Evolutionary conservation across 2,113 vertebrate genomes (phyloP).

Genomic region (Calonectris borealis): DNA sequence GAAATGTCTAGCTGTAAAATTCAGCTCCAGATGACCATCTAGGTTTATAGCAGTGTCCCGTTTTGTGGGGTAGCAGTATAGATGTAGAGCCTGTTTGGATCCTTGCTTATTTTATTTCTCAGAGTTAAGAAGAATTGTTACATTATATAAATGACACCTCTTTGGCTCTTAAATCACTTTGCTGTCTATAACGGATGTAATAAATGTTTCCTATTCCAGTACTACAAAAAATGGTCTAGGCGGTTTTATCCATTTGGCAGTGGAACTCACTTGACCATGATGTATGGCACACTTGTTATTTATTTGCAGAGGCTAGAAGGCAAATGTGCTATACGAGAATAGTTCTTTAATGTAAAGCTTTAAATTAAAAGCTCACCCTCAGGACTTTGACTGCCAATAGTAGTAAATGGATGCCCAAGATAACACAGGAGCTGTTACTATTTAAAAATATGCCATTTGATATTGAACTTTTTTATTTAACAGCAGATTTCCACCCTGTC

Average conservation of each 20-base stretch:
- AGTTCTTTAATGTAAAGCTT: constrained; percentile 65
- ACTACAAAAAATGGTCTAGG: not conserved
- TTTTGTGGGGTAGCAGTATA: not conserved
- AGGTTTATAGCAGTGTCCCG: not conserved
- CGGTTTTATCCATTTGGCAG: not conserved
- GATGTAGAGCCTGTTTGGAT: not conserved
- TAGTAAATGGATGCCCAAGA: constrained; percentile 46
- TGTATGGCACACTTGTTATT: constrained; percentile 46
- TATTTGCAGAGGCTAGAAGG: constrained; percentile 65
- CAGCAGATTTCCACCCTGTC: not conserved
- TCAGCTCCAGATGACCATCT: not conserved
- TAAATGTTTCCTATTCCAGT: constrained; percentile 29
- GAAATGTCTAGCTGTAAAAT: not conserved
- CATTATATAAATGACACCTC: constrained; percentile 14
- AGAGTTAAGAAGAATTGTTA: constrained; percentile 1
- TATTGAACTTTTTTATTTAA: constrained; percentile 4
- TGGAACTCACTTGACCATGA: not conserved
- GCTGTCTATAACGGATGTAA: constrained; percentile 35
- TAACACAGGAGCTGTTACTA: constrained; percentile 6
- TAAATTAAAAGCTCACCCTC: constrained; percentile 69
- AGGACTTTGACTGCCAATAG: constrained; percentile 57
- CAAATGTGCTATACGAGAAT: constrained; percentile 54
- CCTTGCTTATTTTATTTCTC: constrained; percentile 15
- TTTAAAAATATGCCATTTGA: constrained; percentile 18
- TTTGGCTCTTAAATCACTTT: constrained; percentile 43